phyloP scores from a whole-genome alignment of 2,888 invertebrate genomes.

The Oconnorella tubifera region DNA sequence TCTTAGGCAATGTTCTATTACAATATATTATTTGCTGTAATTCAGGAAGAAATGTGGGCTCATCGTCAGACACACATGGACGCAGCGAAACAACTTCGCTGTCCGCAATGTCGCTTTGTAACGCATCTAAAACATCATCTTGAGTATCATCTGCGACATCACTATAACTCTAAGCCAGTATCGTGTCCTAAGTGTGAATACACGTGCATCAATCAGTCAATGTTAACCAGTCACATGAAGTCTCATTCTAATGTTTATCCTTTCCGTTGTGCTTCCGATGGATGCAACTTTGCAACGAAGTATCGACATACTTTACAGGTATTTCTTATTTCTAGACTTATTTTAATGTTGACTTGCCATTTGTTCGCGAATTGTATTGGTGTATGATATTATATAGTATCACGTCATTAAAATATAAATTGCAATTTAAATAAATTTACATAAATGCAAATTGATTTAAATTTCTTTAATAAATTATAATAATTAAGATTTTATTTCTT shows the following conservation, averaged over 20 bases:
- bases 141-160: conserved; percentile 90
- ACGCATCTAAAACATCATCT: conserved; percentile 98
- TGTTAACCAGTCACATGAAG: conserved; percentile 97
- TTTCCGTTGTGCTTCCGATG: conserved; percentile 51
- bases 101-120: conserved; percentile 85
- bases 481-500: no score
- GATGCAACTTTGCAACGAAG: conserved; percentile 3
- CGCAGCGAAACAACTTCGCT: conserved; percentile 82
- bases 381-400: no score
- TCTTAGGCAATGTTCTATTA: background rate
- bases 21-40: background rate
- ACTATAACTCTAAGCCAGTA: conserved; percentile 91
- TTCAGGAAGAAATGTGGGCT: conserved; percentile 78
- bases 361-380: no score
- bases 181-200: conserved; percentile 78
- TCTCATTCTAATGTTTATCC: conserved; percentile 83
- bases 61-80: conserved; percentile 87
- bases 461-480: no score
- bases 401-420: no score
- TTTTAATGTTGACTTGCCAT: no score
- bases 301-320: conserved; percentile 60
- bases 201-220: conserved; percentile 65
- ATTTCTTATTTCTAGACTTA: background rate
- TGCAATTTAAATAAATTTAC: no score
- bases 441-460: no score